These are phyloP conservation scores for Ptychoptera contaminata DNA, from an alignment of 2,888 invertebrate species.

Conservation along the genomic window DNA sequence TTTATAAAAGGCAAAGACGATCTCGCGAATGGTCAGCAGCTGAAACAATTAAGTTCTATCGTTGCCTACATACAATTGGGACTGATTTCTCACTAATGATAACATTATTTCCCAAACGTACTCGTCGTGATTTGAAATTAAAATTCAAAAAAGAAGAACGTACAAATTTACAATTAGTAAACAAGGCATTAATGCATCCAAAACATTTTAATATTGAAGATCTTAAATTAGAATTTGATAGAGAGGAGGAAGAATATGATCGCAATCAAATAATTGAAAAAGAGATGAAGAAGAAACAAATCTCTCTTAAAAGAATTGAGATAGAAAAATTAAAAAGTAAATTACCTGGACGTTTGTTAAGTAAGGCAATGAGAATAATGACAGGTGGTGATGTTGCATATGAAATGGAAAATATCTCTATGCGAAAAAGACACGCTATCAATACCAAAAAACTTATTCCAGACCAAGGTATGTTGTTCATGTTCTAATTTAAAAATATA, in stretches of 20 bases:
- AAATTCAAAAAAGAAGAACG: constrained; percentile 90
- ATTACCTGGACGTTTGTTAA: too few relatives aligned
- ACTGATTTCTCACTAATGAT: constrained; percentile 88
- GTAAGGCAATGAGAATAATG: constrained; percentile 2
- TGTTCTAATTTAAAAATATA: too few relatives aligned
- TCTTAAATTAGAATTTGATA: constrained; percentile 38
- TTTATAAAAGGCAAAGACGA: constrained; percentile 49
- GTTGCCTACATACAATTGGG: constrained; percentile 74
- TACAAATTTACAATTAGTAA: constrained; percentile 52
- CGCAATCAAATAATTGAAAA: constrained; percentile 5
- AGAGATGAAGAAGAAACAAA: neutral
- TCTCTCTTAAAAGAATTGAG: too few relatives aligned
- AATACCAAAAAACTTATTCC: too few relatives aligned
- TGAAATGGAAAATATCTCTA: constrained; percentile 6
- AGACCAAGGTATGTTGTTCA: too few relatives aligned
- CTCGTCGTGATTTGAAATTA: constrained; percentile 66
- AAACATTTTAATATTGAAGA: constrained; percentile 50
- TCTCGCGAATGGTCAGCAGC: constrained; percentile 57
- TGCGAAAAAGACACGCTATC: too few relatives aligned
- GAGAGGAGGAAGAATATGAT: constrained; percentile 28
- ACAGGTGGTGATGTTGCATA: constrained; percentile 9
- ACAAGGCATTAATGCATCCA: constrained; percentile 56
- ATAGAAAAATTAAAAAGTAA: too few relatives aligned
- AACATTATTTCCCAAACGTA: constrained; percentile 62
- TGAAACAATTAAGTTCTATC: constrained; percentile 83